Evolutionary conservation across 2,888 invertebrate species (phyloP), one percentile per base, ranked within the genome.

Genomic region (Eucriotettix oculatus): DNA sequence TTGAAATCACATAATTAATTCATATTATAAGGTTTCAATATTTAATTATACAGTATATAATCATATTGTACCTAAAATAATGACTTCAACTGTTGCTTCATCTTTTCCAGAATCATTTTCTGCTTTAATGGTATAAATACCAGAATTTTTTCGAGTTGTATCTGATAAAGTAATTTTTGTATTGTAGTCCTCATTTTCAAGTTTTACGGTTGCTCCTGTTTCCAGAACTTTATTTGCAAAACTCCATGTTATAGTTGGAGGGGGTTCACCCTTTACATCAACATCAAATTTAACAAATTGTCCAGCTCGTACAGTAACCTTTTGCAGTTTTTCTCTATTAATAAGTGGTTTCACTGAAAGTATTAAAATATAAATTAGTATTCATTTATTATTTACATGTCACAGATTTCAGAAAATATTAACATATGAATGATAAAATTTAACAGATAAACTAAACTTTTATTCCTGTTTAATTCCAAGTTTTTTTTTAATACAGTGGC

Each of bases 241-340:
- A 64, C 79, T 82, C 93, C 93, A 94, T 10, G 84, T 86, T 67
- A 89, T 83, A 65, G 84, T 86, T 74, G 99, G 98, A 69, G 93
- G 88, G 57, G 99, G 99, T 77, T 99, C 98, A 71, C 98, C 99
- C 71, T 89, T 87, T 66, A 95, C 89, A 73, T 95, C 92, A 5
- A 98, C 93, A 71, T 95, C 94, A 68, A 97, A 80, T 68, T 89
- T 92, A 68, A 97, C 87, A 11, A 85, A 78, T 69, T 92, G 87
- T 0, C 97, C 95, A 29, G 93, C 92, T 67, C 95, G 86, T 7
- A 97, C 86, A 69, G 89, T 88, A 0, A 94, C 79, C 1, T 87
- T 85, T 63, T 89, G 86, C 73, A 97, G 80, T 76, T 95, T 94
- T 66, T 94, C 93, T 63, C 96, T 86, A 74, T 97, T 95, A 72